Percentiles rank a stretch among this genome's conserved stretches.
phyloP scores from a whole-genome alignment of 2,113 vertebrate genomes.

The Machaerirhynchus nigripectus region DNA sequence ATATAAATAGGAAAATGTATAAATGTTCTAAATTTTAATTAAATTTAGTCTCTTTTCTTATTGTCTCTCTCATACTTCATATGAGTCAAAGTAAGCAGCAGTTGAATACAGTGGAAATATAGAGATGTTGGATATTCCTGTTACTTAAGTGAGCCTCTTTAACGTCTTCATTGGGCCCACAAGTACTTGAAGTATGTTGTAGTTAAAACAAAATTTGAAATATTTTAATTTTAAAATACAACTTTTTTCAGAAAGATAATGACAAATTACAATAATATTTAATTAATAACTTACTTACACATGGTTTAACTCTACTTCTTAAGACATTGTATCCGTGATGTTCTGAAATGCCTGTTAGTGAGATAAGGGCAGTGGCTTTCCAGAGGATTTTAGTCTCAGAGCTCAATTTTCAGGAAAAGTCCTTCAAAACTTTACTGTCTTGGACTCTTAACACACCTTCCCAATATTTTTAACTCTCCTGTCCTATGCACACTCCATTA shows the following conservation, averaged over 20 bases:
- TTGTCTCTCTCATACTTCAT: not conserved
- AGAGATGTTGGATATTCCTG: not conserved
- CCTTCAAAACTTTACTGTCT: not conserved
- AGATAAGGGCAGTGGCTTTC: not conserved
- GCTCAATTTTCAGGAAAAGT: not conserved
- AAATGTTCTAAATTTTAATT: not conserved
- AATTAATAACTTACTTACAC: not conserved
- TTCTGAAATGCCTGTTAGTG: not conserved
- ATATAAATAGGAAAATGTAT: not conserved
- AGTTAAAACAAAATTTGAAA: not conserved
- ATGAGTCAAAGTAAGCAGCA: not conserved
- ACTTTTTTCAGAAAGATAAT: not conserved
- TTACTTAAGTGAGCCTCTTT: not conserved
- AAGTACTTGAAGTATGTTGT: not conserved
- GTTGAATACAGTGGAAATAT: not conserved
- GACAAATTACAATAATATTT: not conserved
- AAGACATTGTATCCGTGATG: fast-evolving
- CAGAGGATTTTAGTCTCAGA: not conserved
- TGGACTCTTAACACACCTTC: not conserved
- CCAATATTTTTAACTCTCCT: not conserved
- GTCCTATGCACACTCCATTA: not conserved
- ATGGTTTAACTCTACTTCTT: not conserved
- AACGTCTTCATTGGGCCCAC: not conserved
- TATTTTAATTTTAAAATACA: not conserved
- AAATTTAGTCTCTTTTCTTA: not conserved